Conservation (phyloP, 2,888 invertebrate genomes). For the Aporophyla lueneburgensis region DNA sequence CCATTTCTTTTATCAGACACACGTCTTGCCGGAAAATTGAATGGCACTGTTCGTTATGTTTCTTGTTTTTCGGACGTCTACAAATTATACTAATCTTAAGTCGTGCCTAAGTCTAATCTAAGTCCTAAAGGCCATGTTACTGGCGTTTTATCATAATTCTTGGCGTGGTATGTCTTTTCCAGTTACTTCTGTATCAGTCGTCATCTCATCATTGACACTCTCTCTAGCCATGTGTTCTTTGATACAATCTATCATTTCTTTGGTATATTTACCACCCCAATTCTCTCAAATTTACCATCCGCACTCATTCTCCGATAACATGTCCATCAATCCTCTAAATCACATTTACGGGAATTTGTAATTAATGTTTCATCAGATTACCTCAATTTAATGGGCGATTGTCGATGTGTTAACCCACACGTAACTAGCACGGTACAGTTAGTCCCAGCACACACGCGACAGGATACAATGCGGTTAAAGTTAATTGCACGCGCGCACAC, state of each 20-base stretch:
- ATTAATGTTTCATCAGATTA: constrained; percentile 12
- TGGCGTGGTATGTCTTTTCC: not conserved
- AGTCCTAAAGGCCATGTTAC: not conserved
- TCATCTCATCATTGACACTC: not conserved
- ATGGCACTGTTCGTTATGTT: constrained; percentile 13
- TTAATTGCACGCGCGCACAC: constrained; percentile 77
- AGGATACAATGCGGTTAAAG: constrained; percentile 80
- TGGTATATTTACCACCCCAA: fast-evolving
- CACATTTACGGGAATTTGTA: not conserved
- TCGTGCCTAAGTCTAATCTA: not conserved
- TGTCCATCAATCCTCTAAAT: no score
- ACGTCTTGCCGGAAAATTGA: constrained; percentile 1
- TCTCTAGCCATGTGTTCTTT: not conserved
- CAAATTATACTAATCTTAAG: constrained; percentile 19
- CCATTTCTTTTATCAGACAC: constrained; percentile 10
- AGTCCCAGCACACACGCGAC: constrained; percentile 67
- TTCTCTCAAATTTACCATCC: not conserved
- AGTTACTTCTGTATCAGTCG: not conserved
- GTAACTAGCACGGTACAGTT: constrained; percentile 70
- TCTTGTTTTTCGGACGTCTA: not conserved
- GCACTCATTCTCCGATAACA: not conserved
- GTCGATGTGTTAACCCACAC: constrained; percentile 40
- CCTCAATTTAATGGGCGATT: constrained; percentile 8
- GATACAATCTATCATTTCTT: not conserved
- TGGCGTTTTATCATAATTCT: not conserved